Evolutionary conservation across 1,140 invertebrate species (phyloP).

Genomic region (Notospermus geniculatus): DNA sequence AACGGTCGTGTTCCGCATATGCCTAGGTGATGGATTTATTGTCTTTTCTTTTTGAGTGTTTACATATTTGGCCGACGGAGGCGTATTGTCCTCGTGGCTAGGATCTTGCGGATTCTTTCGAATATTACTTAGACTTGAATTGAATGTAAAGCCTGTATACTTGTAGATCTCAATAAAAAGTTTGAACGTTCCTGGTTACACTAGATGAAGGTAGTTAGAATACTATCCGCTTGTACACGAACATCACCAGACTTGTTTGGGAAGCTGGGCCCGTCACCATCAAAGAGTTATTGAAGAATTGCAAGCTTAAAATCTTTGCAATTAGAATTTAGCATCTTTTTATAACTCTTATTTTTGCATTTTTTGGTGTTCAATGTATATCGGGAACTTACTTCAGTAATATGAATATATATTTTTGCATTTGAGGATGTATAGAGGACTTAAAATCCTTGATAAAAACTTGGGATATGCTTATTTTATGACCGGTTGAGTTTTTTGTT

Average conservation of each 20-base stretch:
- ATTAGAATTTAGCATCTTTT: slow-evolving; percentile 8
- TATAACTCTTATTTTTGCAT: slow-evolving; percentile 26
- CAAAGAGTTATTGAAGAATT: not conserved
- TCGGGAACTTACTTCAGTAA: slow-evolving; percentile 10
- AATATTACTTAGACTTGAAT: too few relatives aligned
- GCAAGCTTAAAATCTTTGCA: not conserved
- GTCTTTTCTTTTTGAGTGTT: too few relatives aligned
- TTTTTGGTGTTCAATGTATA: slow-evolving; percentile 17
- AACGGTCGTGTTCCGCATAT: too few relatives aligned
- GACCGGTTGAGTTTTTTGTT: too few relatives aligned
- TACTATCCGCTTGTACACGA: not conserved
- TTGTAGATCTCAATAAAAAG: slow-evolving; percentile 1
- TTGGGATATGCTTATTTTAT: too few relatives aligned
- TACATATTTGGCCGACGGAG: too few relatives aligned
- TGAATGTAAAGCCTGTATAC: not conserved
- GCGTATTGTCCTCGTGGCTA: too few relatives aligned
- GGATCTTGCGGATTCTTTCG: too few relatives aligned
- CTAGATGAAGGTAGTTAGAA: not conserved
- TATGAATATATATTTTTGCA: slow-evolving; percentile 31
- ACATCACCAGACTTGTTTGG: not conserved
- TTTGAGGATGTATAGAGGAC: slow-evolving; percentile 16
- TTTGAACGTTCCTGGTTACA: not conserved
- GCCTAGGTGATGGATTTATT: too few relatives aligned
- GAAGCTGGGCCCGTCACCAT: not conserved
- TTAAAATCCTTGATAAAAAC: not conserved